A percentile compares a stretch with the other conserved stretches of the same genome.
Evolutionary conservation across 2,113 vertebrate species (phyloP).

Genomic region (Apodemus sylvaticus): DNA sequence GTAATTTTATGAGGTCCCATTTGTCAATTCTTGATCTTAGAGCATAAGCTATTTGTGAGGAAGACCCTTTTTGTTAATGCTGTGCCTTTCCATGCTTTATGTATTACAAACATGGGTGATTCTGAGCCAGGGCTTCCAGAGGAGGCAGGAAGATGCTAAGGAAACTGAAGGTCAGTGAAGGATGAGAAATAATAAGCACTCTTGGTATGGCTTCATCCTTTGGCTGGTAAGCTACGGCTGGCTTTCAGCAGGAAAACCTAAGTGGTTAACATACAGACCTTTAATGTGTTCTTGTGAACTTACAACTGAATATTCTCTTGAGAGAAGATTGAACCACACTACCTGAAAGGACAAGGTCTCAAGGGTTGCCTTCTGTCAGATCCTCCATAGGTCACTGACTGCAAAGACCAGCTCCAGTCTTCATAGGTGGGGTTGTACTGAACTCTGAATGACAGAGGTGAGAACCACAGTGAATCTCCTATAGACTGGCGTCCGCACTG

Average conservation of each 20-base stretch:
- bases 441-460: neutral
- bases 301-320: fast-evolving
- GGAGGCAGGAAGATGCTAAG: fast-evolving
- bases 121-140: neutral
- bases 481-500: neutral
- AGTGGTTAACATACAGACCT: neutral
- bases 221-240: fast-evolving
- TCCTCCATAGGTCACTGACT: neutral
- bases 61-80: too few relatives aligned
- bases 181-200: neutral
- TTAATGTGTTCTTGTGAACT: fast-evolving
- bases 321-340: neutral
- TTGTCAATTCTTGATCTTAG: too few relatives aligned
- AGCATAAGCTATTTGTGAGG: too few relatives aligned
- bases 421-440: fast-evolving
- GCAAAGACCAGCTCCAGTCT: fast-evolving
- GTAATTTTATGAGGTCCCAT: too few relatives aligned
- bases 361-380: neutral
- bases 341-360: fast-evolving
- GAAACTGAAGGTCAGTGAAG: fast-evolving
- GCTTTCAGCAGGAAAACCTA: neutral
- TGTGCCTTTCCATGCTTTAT: neutral
- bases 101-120: too few relatives aligned
- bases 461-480: fast-evolving
- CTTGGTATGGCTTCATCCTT: fast-evolving